Conservation (phyloP, 2,888 invertebrate species). For the Chesias legatella region DNA sequence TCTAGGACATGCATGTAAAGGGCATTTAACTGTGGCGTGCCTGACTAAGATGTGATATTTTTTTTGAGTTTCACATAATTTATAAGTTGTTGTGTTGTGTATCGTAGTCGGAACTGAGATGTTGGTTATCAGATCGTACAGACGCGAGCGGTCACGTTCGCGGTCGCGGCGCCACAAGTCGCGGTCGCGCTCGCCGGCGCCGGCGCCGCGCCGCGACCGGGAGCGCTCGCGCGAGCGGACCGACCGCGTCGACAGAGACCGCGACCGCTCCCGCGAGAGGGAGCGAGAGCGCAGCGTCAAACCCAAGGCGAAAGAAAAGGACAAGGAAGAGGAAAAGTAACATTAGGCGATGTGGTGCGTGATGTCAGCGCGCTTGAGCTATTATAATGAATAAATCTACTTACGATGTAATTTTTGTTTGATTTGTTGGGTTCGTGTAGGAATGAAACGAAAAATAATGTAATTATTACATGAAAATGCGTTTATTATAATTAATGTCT, state of each 20-base stretch:
- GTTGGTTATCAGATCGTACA: constrained; percentile 76
- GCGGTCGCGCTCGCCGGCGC: constrained; percentile 83
- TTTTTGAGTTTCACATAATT: too few relatives aligned
- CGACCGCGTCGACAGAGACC: constrained; percentile 61
- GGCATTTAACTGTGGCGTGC: too few relatives aligned
- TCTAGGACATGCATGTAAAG: too few relatives aligned
- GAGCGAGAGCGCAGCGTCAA: constrained; percentile 73
- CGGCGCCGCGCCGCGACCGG: constrained; percentile 41
- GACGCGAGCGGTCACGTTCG: constrained; percentile 84
- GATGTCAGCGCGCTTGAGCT: constrained; percentile 10
- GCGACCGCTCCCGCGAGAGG: constrained; percentile 62
- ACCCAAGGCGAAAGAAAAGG: constrained; percentile 81
- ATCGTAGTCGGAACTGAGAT: neutral
- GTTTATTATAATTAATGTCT: constrained; percentile 82
- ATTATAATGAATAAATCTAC: constrained; percentile 16
- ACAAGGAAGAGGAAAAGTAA: constrained; percentile 87
- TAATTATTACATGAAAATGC: constrained; percentile 82
- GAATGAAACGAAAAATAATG: constrained; percentile 72
- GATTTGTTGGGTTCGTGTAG: constrained; percentile 3
- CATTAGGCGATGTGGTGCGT: constrained; percentile 10
- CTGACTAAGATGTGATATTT: too few relatives aligned
- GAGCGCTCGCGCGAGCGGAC: constrained; percentile 55
- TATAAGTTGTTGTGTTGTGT: too few relatives aligned
- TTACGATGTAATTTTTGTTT: constrained; percentile 8
- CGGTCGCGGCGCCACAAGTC: constrained; percentile 85